Base-by-base conservation (phyloP, 2,888 invertebrate species). In the Phrixothrix hirtus region DNA sequence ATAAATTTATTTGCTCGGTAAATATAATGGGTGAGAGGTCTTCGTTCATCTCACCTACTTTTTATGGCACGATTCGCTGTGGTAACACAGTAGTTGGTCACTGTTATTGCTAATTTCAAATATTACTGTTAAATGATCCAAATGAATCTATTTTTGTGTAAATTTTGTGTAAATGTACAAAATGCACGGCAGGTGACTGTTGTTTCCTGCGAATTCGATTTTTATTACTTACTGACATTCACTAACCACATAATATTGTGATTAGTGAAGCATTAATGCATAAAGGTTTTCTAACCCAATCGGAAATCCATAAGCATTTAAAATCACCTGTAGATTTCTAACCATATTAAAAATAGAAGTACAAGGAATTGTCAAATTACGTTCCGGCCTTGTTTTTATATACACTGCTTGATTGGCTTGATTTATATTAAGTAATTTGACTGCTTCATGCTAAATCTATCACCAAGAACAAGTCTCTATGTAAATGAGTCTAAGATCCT, bases 401-500 rank as follows among this genome's bases (percentile, higher is more conserved):
- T 25, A n/a, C 7, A 17, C 11, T 6, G 12, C 10, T 10, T 21
- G 16, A 42, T 47, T 29, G 31, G 45, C 45, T 54, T 51, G 48
- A 54, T 57, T 56, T 56, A 53, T 54, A 56, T 60, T 58, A 58
- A 53, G 35, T 53, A 53, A 56, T 55, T 56, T 45, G 49, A 55
- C 57, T 57, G 50, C 52, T 53, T 55, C 55, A 57, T 59, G 59
- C 44, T 57, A 46, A 57, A 54, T 59, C 60, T 59, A 59, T 60
- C 60, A 57, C 55, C 56, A 50, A 58, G 57, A 54, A 59, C 59
- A 59, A 59, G 57, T 57, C 59, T 61, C 59, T 61, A 61, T 61
- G 61, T 59, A 61, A 61, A 61, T 61, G 59, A 58, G 56, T 53
- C 59, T 58, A 61, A 59, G 61, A 61, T 61, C 61, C 60, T 58